These are phyloP conservation scores for Chaetodon auriga DNA, from an alignment of 2,113 vertebrate genomes.

Conservation along the genomic window DNA sequence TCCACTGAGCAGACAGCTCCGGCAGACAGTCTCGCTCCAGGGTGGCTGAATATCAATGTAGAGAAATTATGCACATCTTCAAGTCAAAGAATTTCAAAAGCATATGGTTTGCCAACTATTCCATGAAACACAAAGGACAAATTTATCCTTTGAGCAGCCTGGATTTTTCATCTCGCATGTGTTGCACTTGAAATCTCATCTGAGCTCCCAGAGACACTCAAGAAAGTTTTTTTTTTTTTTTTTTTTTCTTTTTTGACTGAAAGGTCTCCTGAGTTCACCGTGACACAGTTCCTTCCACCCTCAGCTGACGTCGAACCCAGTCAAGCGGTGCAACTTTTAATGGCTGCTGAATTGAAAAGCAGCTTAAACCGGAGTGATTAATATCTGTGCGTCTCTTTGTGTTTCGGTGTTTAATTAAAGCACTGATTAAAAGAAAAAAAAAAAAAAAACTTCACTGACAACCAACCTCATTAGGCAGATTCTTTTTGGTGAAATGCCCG, in stretches of 20 bases:
- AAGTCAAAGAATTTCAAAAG: slow-evolving; percentile 35
- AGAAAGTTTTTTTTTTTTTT: slow-evolving; percentile 1
- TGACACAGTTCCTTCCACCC: slow-evolving; percentile 40
- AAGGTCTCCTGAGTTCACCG: slow-evolving; percentile 39
- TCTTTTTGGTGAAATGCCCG: slow-evolving; percentile 52
- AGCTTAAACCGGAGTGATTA: slow-evolving; percentile 59
- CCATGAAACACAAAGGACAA: slow-evolving; percentile 7
- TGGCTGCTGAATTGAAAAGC: slow-evolving; percentile 57
- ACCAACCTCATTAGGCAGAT: slow-evolving; percentile 54
- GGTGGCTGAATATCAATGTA: slow-evolving; percentile 41
- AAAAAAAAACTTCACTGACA: slow-evolving; percentile 39
- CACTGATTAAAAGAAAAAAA: slow-evolving; percentile 50
- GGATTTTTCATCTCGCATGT: neutral
- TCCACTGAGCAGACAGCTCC: slow-evolving; percentile 62
- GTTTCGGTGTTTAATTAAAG: slow-evolving; percentile 74
- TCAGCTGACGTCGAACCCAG: slow-evolving; percentile 43
- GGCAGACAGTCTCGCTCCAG: slow-evolving; percentile 56
- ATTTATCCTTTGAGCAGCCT: slow-evolving; percentile 8
- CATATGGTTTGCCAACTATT: slow-evolving; percentile 13
- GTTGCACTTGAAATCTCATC: slow-evolving; percentile 23
- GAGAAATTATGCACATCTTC: slow-evolving; percentile 53
- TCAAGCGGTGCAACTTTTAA: slow-evolving; percentile 55
- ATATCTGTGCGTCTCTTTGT: slow-evolving; percentile 60
- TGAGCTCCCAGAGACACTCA: slow-evolving; percentile 1
- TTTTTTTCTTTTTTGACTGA: neutral